Evolutionary conservation across 92 coral and sea anemone genomes (phyloP), one percentile per base, ranked within the genome.

Genomic region (Pocillopora meandrina): DNA sequence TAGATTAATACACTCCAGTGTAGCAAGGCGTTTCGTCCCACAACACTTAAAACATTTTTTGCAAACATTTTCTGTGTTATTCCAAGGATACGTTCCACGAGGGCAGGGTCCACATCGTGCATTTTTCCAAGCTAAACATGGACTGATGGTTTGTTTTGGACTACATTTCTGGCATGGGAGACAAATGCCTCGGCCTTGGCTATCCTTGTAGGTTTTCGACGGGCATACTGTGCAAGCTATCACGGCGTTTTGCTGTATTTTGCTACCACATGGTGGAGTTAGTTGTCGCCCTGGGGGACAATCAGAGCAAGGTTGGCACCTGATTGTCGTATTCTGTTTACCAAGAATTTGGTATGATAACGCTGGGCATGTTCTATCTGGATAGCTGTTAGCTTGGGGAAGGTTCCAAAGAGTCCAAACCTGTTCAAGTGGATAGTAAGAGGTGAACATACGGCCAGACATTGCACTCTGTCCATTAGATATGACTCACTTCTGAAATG

Each of bases 221-320:
- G 12, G 15, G 60, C 84, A 80, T 16, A 0, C 15, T 23, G 49
- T 56, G 64, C 84, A 80, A 5, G 5, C 19, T 33, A 58, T 33
- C 7, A 76, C 7, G 33, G 36, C 31, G 31, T 80, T 56, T 56
- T 12, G 16, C 21, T 56, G 47, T 34, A 69, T 56, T 7, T 11
- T 57, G 35, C 84, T 80, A 12, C 84, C 84, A 80, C 84, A 80
- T 68, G 75, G 56, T 69, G 76, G 84, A 10, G 42, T 9, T 12
- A 52, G 84, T 10, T 58, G 66, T 15, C 70, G 65, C 2, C 84
- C 84, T 1, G 35, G 12, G 13, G 66, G 66, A 56, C 84, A 80
- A 18, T 56, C 75, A 33, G 59, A 65, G 16, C 84, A 80, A 33
- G 76, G 14, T 18, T 26, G 34, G 65, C 84, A 80, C 15, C 72